Base-by-base conservation (phyloP, 2,113 vertebrate genomes). In the Phylloscopus whistleri region DNA sequence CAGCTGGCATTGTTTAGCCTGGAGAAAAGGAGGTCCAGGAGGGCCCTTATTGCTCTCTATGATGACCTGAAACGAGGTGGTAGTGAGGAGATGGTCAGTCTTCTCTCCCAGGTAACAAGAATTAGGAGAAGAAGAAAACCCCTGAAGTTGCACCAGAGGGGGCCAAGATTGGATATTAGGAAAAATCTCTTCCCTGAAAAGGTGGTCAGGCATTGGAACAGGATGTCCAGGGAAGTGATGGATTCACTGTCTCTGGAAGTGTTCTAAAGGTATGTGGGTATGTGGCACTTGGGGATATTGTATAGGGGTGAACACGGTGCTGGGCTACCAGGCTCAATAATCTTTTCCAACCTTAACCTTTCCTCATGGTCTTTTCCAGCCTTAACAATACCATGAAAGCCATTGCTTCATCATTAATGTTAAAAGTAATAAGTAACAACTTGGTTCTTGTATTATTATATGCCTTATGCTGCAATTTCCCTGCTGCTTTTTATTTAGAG, bases 21-120 rank as follows among this genome's bases (percentile, higher is more conserved):
- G 37, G 44, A 51, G 31, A 52, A 73, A 51, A 24, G 68, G 31
- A 73, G 22, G 18, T 16, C 58, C 22, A 33, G 35, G 17, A 43
- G 22, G 18, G 22, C 23, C 31, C 35, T 37, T 44, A 16, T 4
- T 0, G 0, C 26, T 56, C 49, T 66, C 44, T 33, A 1, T 51
- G 44, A 15, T 52, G 27, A 27, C 22, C 22, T 66, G 69, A 67
- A 52, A 59, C 37, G 21, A 37, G 2, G 5, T 37, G 22, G 22
- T 46, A 52, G 23, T 16, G 43, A 49, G 33, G 44, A 74, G 33
- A 80, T 16, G 6, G 15, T 56, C 24, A 63, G 24, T 33, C 44
- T 81, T 59, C 60, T 53, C 23, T 74, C 16, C 52, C 28, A 17
- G 7, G 7, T 52, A 37, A 37, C 22, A 44, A 51, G 44, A 35